These are phyloP conservation scores for Romanogobio albipinnatus DNA, from an alignment of 2,113 vertebrate genomes.

Conservation along the genomic window DNA sequence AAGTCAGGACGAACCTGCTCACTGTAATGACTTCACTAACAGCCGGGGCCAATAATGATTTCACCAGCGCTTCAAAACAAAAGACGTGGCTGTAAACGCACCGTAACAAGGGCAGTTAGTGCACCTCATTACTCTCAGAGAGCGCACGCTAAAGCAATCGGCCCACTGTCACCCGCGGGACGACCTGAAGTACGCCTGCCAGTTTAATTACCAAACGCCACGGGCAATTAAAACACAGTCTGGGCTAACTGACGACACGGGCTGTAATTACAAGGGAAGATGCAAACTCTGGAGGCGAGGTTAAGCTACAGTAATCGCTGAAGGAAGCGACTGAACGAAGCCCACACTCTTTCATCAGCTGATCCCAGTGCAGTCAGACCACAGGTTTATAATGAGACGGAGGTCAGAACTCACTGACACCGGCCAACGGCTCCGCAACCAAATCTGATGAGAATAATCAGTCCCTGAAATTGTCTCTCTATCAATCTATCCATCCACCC, in stretches of 20 bases:
- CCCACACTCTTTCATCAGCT: neutral
- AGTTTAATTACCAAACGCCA: conserved; percentile 65
- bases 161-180: conserved; percentile 56
- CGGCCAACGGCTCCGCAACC: too few relatives aligned
- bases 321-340: neutral
- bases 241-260: neutral
- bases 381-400: neutral
- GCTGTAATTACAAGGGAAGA: conserved; percentile 21
- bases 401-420: neutral
- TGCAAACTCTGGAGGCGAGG: neutral
- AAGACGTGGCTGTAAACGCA: conserved; percentile 31
- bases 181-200: conserved; percentile 54
- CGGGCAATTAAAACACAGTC: conserved; percentile 54
- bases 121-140: conserved; percentile 51
- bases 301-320: neutral
- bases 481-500: too few relatives aligned
- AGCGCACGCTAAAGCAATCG: conserved; percentile 31
- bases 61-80: neutral
- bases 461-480: neutral
- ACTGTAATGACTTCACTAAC: conserved; percentile 17
- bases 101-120: conserved; percentile 65
- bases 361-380: neutral
- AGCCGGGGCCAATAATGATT: neutral
- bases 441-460: too few relatives aligned
- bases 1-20: neutral